Percentiles rank a stretch among this genome's conserved stretches.
These are phyloP conservation scores for Pentalonia nigronervosa DNA, from an alignment of 1,140 invertebrate species.

Conservation along the genomic window DNA sequence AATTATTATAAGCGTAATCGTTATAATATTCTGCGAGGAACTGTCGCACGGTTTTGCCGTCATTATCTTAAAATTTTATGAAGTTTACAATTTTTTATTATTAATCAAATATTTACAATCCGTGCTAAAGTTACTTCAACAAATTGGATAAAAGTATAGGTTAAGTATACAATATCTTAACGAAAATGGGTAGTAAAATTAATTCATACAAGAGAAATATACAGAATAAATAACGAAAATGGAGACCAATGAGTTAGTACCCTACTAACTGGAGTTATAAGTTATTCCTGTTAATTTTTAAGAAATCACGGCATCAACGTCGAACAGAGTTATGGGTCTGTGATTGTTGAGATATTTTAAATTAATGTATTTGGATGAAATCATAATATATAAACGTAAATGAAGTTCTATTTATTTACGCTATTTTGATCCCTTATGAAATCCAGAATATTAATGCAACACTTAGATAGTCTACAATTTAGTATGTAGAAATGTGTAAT, in stretches of 20 bases:
- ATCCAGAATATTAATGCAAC: not conserved
- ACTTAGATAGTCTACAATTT: too few relatives aligned
- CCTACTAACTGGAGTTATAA: not conserved
- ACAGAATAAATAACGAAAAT: not conserved
- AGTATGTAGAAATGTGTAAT: too few relatives aligned
- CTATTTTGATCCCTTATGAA: not conserved
- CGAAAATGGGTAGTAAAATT: not conserved
- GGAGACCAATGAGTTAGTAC: not conserved
- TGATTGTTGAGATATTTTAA: not conserved
- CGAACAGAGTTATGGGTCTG: not conserved
- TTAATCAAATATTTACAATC: not conserved
- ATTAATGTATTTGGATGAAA: not conserved
- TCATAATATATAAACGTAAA: not conserved
- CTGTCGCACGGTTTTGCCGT: too few relatives aligned
- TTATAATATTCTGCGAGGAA: too few relatives aligned
- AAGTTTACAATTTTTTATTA: too few relatives aligned
- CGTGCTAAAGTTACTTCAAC: not conserved
- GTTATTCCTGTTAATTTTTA: not conserved
- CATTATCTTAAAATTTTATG: too few relatives aligned
- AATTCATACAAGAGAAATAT: not conserved
- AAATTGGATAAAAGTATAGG: not conserved
- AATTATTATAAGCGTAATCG: too few relatives aligned
- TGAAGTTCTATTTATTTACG: not conserved
- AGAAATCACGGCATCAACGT: accelerated
- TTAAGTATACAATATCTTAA: not conserved